Evolutionary conservation across 2,888 invertebrate genomes (phyloP).

Genomic region (Drepanosiphum platanoidis): DNA sequence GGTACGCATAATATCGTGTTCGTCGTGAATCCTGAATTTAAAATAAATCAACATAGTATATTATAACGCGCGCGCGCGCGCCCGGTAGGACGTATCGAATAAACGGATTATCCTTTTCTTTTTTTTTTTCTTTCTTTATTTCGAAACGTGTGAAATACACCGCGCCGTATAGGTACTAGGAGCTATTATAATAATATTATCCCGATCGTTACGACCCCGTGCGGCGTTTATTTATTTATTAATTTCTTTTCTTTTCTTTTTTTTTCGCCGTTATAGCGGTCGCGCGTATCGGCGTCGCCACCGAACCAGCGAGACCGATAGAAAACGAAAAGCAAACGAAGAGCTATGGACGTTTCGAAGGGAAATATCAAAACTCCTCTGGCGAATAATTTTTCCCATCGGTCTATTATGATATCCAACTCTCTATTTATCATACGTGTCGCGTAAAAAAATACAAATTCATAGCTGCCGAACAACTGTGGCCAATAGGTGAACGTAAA

Average conservation of each 20-base stretch:
- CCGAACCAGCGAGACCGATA: too few relatives aligned
- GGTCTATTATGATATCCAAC: too few relatives aligned
- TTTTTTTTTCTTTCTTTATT: neutral
- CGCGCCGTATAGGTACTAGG: too few relatives aligned
- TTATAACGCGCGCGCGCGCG: neutral
- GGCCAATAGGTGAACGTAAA: too few relatives aligned
- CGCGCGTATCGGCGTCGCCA: neutral
- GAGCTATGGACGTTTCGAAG: too few relatives aligned
- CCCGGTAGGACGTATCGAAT: neutral
- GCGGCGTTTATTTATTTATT: neutral
- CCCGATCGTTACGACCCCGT: neutral
- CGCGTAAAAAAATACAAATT: too few relatives aligned
- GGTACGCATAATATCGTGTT: neutral
- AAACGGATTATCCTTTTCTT: constrained; percentile 26
- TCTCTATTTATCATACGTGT: too few relatives aligned
- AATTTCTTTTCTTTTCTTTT: too few relatives aligned
- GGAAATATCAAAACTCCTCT: too few relatives aligned
- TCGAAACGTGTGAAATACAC: neutral
- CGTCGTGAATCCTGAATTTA: constrained; percentile 49
- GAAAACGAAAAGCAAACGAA: too few relatives aligned
- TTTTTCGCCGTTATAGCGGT: neutral
- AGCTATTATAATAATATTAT: neutral
- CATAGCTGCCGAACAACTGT: too few relatives aligned
- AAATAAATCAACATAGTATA: constrained; percentile 51
- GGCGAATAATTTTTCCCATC: too few relatives aligned